Evolutionary conservation across 1,140 invertebrate genomes (phyloP).

Genomic region (Melanaphis sacchari): DNA sequence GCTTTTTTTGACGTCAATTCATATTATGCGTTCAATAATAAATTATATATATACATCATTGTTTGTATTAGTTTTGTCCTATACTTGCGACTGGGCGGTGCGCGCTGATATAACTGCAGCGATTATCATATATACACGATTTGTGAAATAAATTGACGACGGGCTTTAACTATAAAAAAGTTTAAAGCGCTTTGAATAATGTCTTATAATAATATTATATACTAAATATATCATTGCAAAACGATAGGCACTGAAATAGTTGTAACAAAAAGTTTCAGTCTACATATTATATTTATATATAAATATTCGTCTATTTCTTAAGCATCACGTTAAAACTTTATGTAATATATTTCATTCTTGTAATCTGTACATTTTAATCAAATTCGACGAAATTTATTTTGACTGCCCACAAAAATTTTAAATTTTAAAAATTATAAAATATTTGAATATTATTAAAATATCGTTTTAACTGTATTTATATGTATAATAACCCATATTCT

Average conservation of each 20-base stretch:
- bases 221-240: background rate
- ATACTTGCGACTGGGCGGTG: background rate
- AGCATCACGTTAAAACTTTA: background rate
- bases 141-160: background rate
- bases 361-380: background rate
- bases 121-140: background rate
- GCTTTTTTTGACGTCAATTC: background rate
- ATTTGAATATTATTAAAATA: too few species aligned
- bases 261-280: background rate
- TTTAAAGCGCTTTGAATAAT: background rate
- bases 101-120: background rate
- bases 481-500: too few species aligned
- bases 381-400: background rate
- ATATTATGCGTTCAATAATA: background rate
- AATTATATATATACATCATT: background rate
- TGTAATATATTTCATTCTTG: background rate
- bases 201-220: background rate
- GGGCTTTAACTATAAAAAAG: slow-evolving; percentile 29
- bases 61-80: background rate
- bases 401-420: background rate
- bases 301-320: background rate
- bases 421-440: background rate
- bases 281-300: background rate
- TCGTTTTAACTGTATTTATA: too few species aligned
- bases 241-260: background rate